phyloP scores from a whole-genome alignment of 2,113 vertebrate genomes.

The Ploceus nigricollis region DNA sequence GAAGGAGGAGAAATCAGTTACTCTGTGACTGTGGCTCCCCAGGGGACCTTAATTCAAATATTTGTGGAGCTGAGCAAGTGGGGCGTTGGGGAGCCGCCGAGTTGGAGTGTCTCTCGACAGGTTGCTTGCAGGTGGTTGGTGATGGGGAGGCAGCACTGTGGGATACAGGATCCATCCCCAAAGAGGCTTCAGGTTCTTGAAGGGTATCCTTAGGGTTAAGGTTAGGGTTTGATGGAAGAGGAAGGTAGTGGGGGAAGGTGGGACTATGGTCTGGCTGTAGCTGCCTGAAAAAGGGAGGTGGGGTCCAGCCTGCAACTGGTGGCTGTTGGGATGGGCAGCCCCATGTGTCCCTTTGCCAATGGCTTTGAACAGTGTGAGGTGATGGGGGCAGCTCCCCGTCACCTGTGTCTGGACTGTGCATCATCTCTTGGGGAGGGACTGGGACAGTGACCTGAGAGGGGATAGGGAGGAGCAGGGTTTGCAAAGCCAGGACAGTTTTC shows the following conservation, averaged over 20 bases:
- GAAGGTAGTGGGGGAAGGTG: background rate
- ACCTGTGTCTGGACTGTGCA: background rate
- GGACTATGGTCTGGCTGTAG: background rate
- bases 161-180: background rate
- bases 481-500: background rate
- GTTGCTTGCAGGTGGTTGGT: conserved; percentile 47
- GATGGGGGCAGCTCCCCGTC: background rate
- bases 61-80: conserved; percentile 67
- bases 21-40: conserved; percentile 65
- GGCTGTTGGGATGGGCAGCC: background rate
- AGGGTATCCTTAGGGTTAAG: background rate
- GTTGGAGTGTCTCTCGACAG: conserved; percentile 42
- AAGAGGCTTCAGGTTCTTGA: background rate
- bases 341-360: rapidly evolving
- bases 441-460: background rate
- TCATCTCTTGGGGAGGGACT: background rate
- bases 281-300: background rate
- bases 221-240: background rate
- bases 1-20: conserved; percentile 71
- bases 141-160: background rate
- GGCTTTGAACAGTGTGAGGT: background rate
- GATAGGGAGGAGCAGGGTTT: background rate
- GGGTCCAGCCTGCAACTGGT: background rate
- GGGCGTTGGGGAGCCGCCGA: conserved; percentile 34
- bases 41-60: conserved; percentile 71